Evolutionary conservation across 1,140 invertebrate genomes (phyloP).

Genomic region (Drosophila willistoni): DNA sequence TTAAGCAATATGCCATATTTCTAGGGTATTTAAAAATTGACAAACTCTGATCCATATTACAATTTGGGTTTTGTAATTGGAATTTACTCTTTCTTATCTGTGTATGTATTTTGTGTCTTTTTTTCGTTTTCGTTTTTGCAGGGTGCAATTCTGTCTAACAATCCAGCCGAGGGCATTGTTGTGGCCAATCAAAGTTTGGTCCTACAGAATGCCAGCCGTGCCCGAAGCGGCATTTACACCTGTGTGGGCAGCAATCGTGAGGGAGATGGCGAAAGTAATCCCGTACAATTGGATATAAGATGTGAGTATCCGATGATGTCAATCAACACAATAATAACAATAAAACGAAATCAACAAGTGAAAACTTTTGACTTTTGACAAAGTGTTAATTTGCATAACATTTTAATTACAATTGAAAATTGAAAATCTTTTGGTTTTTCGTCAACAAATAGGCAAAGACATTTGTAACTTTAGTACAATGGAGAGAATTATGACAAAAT

Average conservation of each 20-base stretch:
- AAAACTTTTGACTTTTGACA: slow-evolving; percentile 6
- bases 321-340: too few species aligned
- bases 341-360: not conserved
- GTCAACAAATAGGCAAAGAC: too few species aligned
- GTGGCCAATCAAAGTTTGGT: slow-evolving; percentile 94
- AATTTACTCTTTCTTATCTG: slow-evolving; percentile 30
- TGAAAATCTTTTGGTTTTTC: slow-evolving; percentile 32
- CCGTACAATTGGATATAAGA: slow-evolving; percentile 91
- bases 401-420: slow-evolving; percentile 45
- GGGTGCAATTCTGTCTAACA: slow-evolving; percentile 89
- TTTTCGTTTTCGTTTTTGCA: slow-evolving; percentile 63
- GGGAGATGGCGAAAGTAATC: slow-evolving; percentile 93
- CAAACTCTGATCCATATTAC: not conserved
- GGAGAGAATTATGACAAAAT: too few species aligned
- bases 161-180: slow-evolving; percentile 90
- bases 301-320: slow-evolving; percentile 87
- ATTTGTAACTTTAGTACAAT: too few species aligned
- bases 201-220: slow-evolving; percentile 90
- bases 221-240: slow-evolving; percentile 91
- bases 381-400: slow-evolving; percentile 62
- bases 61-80: not conserved
- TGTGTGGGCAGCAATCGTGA: slow-evolving; percentile 93
- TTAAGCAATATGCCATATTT: not conserved
- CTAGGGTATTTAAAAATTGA: not conserved
- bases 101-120: slow-evolving; percentile 8